phyloP scores from a whole-genome alignment of 2,888 invertebrate genomes.

The Chamaedrilus cognettii region DNA sequence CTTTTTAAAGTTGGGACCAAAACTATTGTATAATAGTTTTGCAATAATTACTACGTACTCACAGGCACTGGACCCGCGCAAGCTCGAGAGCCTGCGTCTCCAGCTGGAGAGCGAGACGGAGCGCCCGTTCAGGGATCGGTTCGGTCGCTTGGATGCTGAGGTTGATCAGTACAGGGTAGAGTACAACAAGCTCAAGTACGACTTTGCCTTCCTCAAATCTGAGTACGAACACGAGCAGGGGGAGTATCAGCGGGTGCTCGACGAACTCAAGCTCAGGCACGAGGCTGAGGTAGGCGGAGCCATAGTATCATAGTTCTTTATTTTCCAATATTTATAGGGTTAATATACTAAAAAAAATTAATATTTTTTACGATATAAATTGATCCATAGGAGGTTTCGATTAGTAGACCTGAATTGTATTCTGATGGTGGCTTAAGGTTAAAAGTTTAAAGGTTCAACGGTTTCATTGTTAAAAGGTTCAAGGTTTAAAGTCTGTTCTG shows the following conservation, averaged over 20 bases:
- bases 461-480: no score
- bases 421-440: no score
- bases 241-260: constrained; percentile 47
- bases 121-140: constrained; percentile 47
- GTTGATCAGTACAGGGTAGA: constrained; percentile 47
- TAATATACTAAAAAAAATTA: background rate
- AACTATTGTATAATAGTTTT: no score
- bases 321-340: no score
- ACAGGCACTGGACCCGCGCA: constrained; percentile 50
- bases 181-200: constrained; percentile 54
- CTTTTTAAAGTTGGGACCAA: no score
- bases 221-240: constrained; percentile 56
- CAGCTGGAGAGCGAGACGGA: constrained; percentile 53
- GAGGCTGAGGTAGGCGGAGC: constrained; percentile 59
- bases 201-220: constrained; percentile 56
- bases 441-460: no score
- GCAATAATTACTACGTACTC: no score
- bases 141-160: constrained; percentile 49
- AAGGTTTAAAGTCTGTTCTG: no score
- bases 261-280: constrained; percentile 53
- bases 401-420: no score
- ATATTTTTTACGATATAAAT: background rate
- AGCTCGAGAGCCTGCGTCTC: constrained; percentile 50
- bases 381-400: no score
- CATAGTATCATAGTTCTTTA: no score